Evolutionary conservation across 2,797 vertebrate species (phyloP).

Genomic region (Cyclopterus lumpus): DNA sequence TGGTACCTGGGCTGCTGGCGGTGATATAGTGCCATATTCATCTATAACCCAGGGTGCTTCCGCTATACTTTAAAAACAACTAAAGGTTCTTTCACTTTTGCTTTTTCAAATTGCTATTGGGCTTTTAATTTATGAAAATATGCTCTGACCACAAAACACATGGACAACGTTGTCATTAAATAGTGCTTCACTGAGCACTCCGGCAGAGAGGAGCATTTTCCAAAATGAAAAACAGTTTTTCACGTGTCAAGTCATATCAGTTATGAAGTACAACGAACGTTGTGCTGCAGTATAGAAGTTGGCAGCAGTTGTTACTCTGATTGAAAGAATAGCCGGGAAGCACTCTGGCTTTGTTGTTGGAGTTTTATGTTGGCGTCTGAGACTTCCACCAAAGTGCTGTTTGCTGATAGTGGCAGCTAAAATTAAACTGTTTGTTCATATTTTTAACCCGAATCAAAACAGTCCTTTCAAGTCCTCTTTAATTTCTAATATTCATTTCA

Average conservation of each 20-base stretch:
- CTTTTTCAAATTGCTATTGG: not conserved
- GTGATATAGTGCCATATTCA: not conserved
- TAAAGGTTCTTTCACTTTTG: not conserved
- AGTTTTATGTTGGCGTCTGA: conserved; percentile 18
- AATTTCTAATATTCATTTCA: conserved; percentile 21
- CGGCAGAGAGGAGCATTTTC: conserved; percentile 15
- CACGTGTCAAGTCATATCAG: not conserved
- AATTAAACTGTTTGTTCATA: conserved; percentile 25
- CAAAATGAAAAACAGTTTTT: conserved; percentile 13
- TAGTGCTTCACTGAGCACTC: conserved; percentile 14
- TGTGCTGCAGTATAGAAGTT: not conserved
- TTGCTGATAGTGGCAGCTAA: conserved; percentile 14
- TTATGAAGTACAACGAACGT: not conserved
- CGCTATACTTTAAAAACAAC: not conserved
- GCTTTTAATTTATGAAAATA: conserved; percentile 32
- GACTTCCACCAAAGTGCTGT: conserved; percentile 1
- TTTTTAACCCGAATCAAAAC: not conserved
- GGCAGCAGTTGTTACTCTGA: conserved; percentile 30
- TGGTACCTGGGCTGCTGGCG: not conserved
- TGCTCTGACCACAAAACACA: conserved; percentile 9
- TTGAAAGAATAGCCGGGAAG: not conserved
- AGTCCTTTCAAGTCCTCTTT: conserved; percentile 2
- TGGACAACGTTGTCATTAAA: conserved; percentile 24
- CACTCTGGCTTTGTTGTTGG: not conserved
- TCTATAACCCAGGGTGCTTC: conserved; percentile 2